Base-by-base conservation (phyloP, 2,113 vertebrate genomes). In the Mustela lutreola region DNA sequence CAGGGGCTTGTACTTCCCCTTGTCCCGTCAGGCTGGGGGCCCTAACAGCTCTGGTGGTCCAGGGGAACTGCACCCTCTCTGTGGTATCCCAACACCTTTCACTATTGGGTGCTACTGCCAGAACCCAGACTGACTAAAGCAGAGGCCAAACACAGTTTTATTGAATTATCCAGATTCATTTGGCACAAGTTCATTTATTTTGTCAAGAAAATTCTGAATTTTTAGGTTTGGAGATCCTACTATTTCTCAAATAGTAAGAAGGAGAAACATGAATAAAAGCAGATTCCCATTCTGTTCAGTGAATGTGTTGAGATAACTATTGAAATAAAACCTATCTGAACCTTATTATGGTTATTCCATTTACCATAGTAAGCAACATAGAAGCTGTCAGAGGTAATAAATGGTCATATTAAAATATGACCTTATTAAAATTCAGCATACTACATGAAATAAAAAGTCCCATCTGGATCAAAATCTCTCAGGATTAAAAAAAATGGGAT, bases 301-400 rank as follows among this genome's bases (percentile, higher is more conserved):
- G 50, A 79, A 45, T 53, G 7, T 75, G 26, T 42, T 60, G 22
- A 81, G 26, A 48, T 81, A 48, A 84, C 5, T 62, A n/a, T 24
- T 70, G 33, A 96, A 87, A 79, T 83, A 63, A 70, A 89, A 58
- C 60, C 73, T 70, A 15, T 75, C 65, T 76, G 14, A 63, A 50
- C 4, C 28, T 83, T 45, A 21, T 42, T 85, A 71, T 39, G 56
- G 53, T 70, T n/a, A 22, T 82, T 91, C 60, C 4, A 58, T 48
- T 79, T 95, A 24, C 5, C 39, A 48, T 60, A 65, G 45, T 31
- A 87, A 82, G 4, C 50, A 95, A 22, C 33, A 56, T 11, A 85
- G 28, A 70, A 24, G 1, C 42, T 48, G 12, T 53, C 31, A 94
- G 76, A 83, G 80, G 10, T 14, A 88, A 87, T 73, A 81, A 80